Evolutionary conservation across 2,888 invertebrate genomes (phyloP), one percentile per base, ranked within the genome.

Genomic region (Onchidella celtica): DNA sequence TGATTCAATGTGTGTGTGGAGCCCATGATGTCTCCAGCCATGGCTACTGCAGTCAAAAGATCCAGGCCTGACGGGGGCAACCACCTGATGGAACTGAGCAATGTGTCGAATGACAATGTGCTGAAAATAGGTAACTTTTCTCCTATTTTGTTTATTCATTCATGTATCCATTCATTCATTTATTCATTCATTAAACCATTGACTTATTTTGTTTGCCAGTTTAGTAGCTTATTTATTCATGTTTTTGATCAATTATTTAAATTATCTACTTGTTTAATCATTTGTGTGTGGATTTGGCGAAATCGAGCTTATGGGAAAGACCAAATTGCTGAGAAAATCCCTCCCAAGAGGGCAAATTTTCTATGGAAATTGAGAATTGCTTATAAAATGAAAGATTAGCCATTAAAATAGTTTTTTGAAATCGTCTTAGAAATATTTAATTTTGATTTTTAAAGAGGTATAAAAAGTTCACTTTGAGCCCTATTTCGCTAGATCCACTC

Each of bases 71-170:
- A 75, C 21, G 75, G 63, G 57, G n/a, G 2, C 36, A 59, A 36
- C 21, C 65, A 47, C 3, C 27, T 32, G 11, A 17, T 4, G 11
- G 65, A 75, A 24, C 55, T 32, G 17, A 24, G 32, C 38, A n/a
- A 24, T 0, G 3, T 27, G 11, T 61, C 17, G 11, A 17, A 17
- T 29, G 75, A 75, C 0, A 17, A n/a, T 6, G 21, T 63, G 9
- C 32, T 75, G 2, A 63, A 47, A 47, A 65, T 65, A 29, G 75
- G 75, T 75, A 65, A 47, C 65, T 75, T 61, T 61, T 61, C 47
- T 11, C 17, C 17, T 17, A 47, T 47, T 47, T 47, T 17, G 17
- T 47, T 61, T 6, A 24, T 61, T 61, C 27, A 61, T 61, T 61
- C 61, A 61, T 61, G 6, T n/a, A 61, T 61, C n/a, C n/a, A 24